These are phyloP conservation scores for Eumaeus atala DNA, from an alignment of 1,140 invertebrate genomes.

Conservation along the genomic window DNA sequence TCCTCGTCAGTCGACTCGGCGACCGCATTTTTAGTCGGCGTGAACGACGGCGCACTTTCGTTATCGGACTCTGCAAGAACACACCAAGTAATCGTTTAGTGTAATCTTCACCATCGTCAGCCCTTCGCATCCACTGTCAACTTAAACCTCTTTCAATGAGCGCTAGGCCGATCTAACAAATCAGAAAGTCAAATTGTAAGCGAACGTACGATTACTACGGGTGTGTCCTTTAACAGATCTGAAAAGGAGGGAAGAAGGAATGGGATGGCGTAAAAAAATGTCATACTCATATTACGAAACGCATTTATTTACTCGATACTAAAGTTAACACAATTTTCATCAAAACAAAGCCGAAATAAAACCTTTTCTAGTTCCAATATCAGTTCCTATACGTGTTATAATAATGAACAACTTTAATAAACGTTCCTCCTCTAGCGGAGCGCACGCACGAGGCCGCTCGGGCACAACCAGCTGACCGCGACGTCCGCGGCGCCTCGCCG, in stretches of 20 bases:
- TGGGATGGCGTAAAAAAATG: constrained; percentile 65
- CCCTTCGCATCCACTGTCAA: too few relatives aligned
- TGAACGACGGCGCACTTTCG: constrained; percentile 77
- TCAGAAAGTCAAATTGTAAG: constrained; percentile 57
- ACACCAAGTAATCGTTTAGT: constrained; percentile 68
- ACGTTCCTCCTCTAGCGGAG: not conserved
- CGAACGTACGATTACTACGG: constrained; percentile 40
- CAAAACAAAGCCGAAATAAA: constrained; percentile 65
- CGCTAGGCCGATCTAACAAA: not conserved
- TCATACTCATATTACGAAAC: constrained; percentile 71
- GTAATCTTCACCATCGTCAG: not conserved
- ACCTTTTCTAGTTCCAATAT: constrained; percentile 38
- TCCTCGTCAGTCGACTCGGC: constrained; percentile 36
- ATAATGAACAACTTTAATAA: constrained; percentile 43
- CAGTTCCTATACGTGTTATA: constrained; percentile 51
- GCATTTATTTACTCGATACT: constrained; percentile 67
- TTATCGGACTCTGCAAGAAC: constrained; percentile 84
- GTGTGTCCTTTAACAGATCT: constrained; percentile 58
- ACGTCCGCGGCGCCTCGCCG: too few relatives aligned
- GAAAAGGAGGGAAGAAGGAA: constrained; percentile 37
- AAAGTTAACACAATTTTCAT: constrained; percentile 69
- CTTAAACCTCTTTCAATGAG: not conserved
- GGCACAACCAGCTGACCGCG: too few relatives aligned
- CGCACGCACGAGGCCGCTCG: not conserved
- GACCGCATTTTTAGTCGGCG: constrained; percentile 70